Evolutionary conservation across 2,797 vertebrate genomes (phyloP), one percentile per base, ranked within the genome.

Genomic region (Chelon labrosus): DNA sequence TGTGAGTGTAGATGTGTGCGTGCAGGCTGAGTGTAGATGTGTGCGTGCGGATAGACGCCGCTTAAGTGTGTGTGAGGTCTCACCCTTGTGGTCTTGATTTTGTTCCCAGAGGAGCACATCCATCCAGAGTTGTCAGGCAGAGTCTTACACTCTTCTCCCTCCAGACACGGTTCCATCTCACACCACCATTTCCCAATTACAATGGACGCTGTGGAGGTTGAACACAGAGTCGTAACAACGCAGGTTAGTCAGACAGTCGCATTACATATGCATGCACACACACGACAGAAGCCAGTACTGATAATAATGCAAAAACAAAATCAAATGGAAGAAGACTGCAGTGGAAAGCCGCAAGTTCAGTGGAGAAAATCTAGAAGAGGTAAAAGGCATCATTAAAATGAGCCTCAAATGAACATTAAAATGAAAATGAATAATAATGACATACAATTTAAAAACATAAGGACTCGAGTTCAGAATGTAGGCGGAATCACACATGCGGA

Each of bases 141-240:
- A 0, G 97, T 99, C 94, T 99, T 99, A 88, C 97, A 99, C 88
- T 99, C 97, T 82, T 99, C 97, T 89, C 97, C 97, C 89, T 98
- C 97, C 93, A 99, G 95, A 91, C 97, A 99, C 1, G 97, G 97
- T 78, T 99, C 97, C 97, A 99, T 99, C 95, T 99, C 97, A 91
- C 97, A 99, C 97, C 97, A 98, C 97, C 97, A 99, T 81, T 98
- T 98, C 75, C 97, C 97, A 90, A 98, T 97, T 88, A 98, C 97
- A 87, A 99, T 99, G 90, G 97, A 99, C 57, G 97, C 97, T 99
- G 88, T 64, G 86, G 64, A 91, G 54, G 88, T 41, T 16, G 50
- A 65, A 53, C 52, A 81, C 22, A 89, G 14, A 86, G 4, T 76
- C 3, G 35, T 14, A 58, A 61, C 3, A 60, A n/a, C 56, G 20